Percentiles rank a stretch among this genome's conserved stretches.
Evolutionary conservation across 1,140 invertebrate species (phyloP).

Genomic region (Hyles vespertilio): DNA sequence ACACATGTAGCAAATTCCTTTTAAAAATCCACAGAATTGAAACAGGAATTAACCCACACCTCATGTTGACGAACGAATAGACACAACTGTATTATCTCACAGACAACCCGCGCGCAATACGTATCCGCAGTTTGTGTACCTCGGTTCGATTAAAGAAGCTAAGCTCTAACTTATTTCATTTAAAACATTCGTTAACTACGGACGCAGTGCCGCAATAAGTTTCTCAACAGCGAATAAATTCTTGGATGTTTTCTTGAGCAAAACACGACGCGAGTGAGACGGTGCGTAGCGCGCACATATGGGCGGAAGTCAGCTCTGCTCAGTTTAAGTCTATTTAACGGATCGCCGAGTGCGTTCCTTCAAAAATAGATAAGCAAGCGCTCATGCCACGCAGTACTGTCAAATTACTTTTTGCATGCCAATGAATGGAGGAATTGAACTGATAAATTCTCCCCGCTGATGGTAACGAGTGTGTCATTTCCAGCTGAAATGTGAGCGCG

Average conservation of each 20-base stretch:
- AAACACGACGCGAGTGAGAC: conserved; percentile 32
- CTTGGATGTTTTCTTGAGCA: conserved; percentile 29
- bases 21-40: too few relatives aligned
- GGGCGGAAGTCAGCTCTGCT: conserved; percentile 60
- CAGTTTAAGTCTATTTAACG: conserved; percentile 65
- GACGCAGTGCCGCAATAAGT: conserved; percentile 8
- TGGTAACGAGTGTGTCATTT: conserved; percentile 59
- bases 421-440: conserved; percentile 61
- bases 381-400: conserved; percentile 47
- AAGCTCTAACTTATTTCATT: too few relatives aligned
- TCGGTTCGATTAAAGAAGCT: too few relatives aligned
- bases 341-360: conserved; percentile 59
- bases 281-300: conserved; percentile 55
- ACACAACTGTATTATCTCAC: too few relatives aligned
- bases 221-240: conserved; percentile 22
- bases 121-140: too few relatives aligned
- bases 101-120: too few relatives aligned
- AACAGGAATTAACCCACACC: too few relatives aligned
- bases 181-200: too few relatives aligned
- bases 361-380: conserved; percentile 54
- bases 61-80: too few relatives aligned
- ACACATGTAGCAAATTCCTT: too few relatives aligned
- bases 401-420: conserved; percentile 62
- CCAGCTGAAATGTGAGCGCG: conserved; percentile 43
- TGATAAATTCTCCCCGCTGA: conserved; percentile 48